Base-by-base conservation (phyloP, 2,888 invertebrate genomes). In the Steinernema scapterisci region DNA sequence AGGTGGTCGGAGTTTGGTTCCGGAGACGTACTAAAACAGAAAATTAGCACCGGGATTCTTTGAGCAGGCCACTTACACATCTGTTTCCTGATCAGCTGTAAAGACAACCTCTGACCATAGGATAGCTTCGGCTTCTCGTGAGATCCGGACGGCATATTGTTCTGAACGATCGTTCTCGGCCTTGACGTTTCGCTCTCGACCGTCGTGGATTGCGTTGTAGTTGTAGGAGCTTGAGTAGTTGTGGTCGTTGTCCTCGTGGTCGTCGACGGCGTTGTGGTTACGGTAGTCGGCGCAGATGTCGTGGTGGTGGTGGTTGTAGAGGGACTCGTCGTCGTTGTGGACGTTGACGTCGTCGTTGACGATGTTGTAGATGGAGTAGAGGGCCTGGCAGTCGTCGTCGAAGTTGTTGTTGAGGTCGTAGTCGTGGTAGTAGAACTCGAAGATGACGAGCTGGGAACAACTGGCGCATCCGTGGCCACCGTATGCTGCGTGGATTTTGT, bases 251-350 rank as follows among this genome's bases (percentile, higher is more conserved):
- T 16, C n/a, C 23, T 45, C 19, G 51, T 13, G 54, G 70, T 73
- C 43, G 48, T 43, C 44, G 71, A 38, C 0, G 63, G 56, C 76
- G 76, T 23, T 73, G 76, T 23, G 74, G 74, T 31, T 71, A 70
- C 75, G 56, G 63, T 54, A n/a, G 71, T 25, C 9, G 56, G 23
- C 5, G 56, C 48, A 0, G 56, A 71, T 19, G 75, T 71, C 13
- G 52, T 74, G 75, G 77, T 19, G 72, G 77, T 11, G 72, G 73
- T 44, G 72, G 72, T 21, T 74, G 74, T 74, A 75, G 77, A 1
- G 72, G 75, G 54, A 9, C 71, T 52, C 16, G 75, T 43, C 27
- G 73, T 45, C 7, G 56, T 23, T 9, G 73, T 45, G 13, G 75
- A 43, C n/a, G 73, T 46, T 74, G 73, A 72, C 73, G 76, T 13